phyloP scores from a whole-genome alignment of 2,797 vertebrate species.

The Kryptolebias ocellatus region DNA sequence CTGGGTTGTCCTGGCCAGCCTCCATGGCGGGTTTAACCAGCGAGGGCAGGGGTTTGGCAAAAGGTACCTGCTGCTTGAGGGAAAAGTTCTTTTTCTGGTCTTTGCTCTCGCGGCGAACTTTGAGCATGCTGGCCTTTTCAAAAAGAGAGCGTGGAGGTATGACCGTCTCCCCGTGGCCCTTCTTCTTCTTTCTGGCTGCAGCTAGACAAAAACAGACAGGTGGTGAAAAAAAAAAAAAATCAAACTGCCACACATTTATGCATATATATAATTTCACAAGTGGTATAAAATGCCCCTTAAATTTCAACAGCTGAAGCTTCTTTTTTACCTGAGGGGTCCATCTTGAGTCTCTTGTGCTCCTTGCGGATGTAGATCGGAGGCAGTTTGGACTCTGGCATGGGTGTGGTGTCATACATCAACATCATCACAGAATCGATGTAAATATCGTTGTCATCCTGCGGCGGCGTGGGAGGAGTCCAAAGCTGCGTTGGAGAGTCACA shows the following conservation, averaged over 20 bases:
- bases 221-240: not conserved
- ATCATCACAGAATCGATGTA: conserved; percentile 95
- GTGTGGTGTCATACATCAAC: conserved; percentile 91
- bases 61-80: conserved; percentile 91
- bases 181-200: conserved; percentile 93
- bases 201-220: conserved; percentile 57
- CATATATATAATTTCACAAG: not conserved
- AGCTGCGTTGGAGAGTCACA: conserved; percentile 73
- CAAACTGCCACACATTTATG: not conserved
- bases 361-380: conserved; percentile 92
- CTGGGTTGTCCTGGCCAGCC: conserved; percentile 90
- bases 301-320: too few relatives aligned
- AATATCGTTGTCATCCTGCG: conserved; percentile 94
- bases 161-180: conserved; percentile 91
- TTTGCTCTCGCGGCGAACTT: conserved; percentile 91
- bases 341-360: conserved; percentile 91
- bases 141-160: conserved; percentile 94
- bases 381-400: conserved; percentile 90
- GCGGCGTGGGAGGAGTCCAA: conserved; percentile 94
- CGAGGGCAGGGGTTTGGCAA: conserved; percentile 91
- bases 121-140: conserved; percentile 91
- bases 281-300: too few relatives aligned
- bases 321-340: conserved; percentile 87
- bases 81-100: conserved; percentile 95
- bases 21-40: conserved; percentile 90